Conservation (phyloP, 2,888 invertebrate genomes). For the Endotricha flammealis region DNA sequence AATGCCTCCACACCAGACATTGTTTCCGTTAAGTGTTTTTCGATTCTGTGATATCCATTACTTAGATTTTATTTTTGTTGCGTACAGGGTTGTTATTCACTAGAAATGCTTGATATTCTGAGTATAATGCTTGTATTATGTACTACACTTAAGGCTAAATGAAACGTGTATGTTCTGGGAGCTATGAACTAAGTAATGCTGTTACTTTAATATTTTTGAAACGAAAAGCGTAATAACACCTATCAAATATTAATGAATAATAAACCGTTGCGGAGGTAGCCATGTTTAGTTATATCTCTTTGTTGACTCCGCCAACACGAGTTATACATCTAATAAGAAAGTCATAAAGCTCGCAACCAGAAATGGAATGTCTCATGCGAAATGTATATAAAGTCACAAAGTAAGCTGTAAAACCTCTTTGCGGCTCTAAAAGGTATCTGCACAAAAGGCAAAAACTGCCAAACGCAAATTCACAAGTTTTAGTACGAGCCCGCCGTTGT, state of each 20-base stretch:
- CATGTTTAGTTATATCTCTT: constrained; percentile 36
- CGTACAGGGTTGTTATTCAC: no score
- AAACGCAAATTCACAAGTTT: constrained; percentile 43
- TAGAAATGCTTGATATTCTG: no score
- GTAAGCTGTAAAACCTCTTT: constrained; percentile 48
- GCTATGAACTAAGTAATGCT: no score
- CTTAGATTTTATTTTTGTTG: not conserved
- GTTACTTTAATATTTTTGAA: not conserved
- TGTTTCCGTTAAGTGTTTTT: constrained; percentile 51
- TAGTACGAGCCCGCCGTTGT: constrained; percentile 31
- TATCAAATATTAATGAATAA: constrained; percentile 7
- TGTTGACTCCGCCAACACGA: constrained; percentile 34
- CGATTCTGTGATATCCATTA: constrained; percentile 21
- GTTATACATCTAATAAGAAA: constrained; percentile 51
- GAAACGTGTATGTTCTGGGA: no score
- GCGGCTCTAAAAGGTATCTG: constrained; percentile 38
- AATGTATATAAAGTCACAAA: constrained; percentile 49
- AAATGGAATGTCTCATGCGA: constrained; percentile 45
- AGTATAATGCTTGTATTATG: no score
- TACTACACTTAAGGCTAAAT: no score
- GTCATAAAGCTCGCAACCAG: constrained; percentile 47
- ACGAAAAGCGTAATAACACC: not conserved
- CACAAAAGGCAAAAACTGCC: constrained; percentile 35
- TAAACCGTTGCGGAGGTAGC: constrained; percentile 12
- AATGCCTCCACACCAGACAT: constrained; percentile 52